Conservation (phyloP, 37 sponge, comb jelly and placozoan genomes). For the Lycopodina hypogea region DNA sequence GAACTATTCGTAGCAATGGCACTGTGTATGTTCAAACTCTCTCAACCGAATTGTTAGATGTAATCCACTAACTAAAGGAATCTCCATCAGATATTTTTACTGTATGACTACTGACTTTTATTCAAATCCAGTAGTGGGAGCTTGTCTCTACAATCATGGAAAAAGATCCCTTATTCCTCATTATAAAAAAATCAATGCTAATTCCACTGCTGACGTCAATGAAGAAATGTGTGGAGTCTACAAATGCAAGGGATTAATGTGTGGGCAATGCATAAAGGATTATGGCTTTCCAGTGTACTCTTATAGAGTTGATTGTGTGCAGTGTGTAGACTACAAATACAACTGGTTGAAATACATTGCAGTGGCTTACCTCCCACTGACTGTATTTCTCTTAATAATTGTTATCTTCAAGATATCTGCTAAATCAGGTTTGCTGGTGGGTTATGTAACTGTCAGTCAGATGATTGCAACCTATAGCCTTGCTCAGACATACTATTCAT, state of each 20-base stretch:
- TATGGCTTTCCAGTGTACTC: slow-evolving; percentile 45
- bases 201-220: neutral
- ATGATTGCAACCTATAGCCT: neutral
- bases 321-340: slow-evolving; percentile 4
- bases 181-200: neutral
- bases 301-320: slow-evolving; percentile 22
- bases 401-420: slow-evolving; percentile 53
- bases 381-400: slow-evolving; percentile 40
- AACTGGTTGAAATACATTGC: slow-evolving; percentile 29
- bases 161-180: neutral
- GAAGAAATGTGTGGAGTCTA: neutral
- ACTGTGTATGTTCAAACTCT: too few species aligned
- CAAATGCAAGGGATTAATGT: slow-evolving; percentile 12
- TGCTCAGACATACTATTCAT: neutral
- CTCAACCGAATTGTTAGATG: too few species aligned
- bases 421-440: neutral
- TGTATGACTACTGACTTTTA: neutral
- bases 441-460: neutral
- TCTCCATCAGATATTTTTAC: neutral
- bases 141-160: neutral
- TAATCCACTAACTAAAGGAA: too few species aligned
- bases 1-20: too few species aligned
- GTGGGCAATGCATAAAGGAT: slow-evolving; percentile 36
- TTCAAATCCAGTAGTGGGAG: neutral
- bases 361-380: slow-evolving; percentile 48